Evolutionary conservation across 2,888 invertebrate species (phyloP), one percentile per base, ranked within the genome.

Genomic region (Cybosia mesomella): DNA sequence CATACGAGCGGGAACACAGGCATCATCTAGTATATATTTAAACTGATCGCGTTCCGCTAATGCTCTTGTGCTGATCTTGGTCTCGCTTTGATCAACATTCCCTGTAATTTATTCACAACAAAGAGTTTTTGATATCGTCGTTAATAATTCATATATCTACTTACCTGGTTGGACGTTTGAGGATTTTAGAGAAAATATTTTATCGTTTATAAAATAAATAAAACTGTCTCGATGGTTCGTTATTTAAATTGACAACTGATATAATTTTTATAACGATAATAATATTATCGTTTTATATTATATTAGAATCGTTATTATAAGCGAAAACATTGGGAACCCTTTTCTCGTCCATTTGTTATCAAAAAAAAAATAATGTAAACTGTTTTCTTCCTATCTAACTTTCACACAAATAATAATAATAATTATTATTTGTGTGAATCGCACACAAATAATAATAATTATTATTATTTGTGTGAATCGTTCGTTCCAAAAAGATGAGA

Each of bases 91-190:
- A 69, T 69, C 61, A 66, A 64, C 57, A 58, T 68, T 58, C 54
- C 63, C 39, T 61, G 64, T 64, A 73, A 73, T 71, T 71, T 70
- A 73, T 73, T 67, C 60, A 60, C 39, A 67, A 71, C 76, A 70
- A 72, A 71, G 67, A 70, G 62, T 70, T 68, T 68, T 71, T 71
- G 65, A 69, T 70, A 59, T 58, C 57, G 49, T 21, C 43, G 39
- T 60, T 58, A n/a, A 75, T 73, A 76, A 69, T 76, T 64, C 68
- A 70, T 60, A 65, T 34, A 34, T 32, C 57, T 53, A 34, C 49
- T 43, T 65, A 22, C 32, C 64, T 58, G 58, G 1, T 49, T 49
- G 9, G 15, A 39, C 13, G 2, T 39, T 39, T 53, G n/a, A 22
- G 11, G 36, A 36, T 2, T 49, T n/a, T 49, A 49, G 8, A 43